These are phyloP conservation scores for Acrocera orbiculus DNA, from an alignment of 2,888 invertebrate species.

Conservation along the genomic window DNA sequence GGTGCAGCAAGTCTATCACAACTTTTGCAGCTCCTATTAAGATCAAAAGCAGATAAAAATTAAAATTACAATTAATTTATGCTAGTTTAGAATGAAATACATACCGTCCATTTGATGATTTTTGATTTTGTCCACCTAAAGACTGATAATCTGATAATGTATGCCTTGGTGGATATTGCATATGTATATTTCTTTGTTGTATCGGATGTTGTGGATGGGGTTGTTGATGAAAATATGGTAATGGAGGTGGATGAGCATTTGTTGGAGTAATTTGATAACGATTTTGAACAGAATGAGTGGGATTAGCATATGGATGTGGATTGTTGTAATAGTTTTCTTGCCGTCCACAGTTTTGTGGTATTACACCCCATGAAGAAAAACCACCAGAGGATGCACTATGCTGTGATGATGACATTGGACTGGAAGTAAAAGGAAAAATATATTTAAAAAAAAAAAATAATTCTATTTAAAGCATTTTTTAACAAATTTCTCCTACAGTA, in stretches of 20 bases:
- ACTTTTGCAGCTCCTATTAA: constrained; percentile 27
- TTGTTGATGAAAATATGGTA: constrained; percentile 25
- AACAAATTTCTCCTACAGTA: too few species aligned
- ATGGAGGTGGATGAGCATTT: constrained; percentile 27
- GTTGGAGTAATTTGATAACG: constrained; percentile 31
- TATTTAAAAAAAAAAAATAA: background rate
- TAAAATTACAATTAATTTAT: background rate
- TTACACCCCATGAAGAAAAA: constrained; percentile 30
- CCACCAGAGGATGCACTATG: constrained; percentile 31
- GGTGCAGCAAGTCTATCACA: constrained; percentile 30
- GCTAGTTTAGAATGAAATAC: constrained; percentile 5
- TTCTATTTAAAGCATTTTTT: too few species aligned
- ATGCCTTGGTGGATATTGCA: constrained; percentile 30
- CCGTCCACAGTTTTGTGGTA: constrained; percentile 19
- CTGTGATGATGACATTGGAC: constrained; percentile 29
- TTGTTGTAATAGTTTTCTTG: constrained; percentile 30
- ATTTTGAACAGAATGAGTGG: constrained; percentile 21
- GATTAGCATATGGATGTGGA: constrained; percentile 21
- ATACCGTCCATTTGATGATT: constrained; percentile 27
- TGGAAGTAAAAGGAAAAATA: constrained; percentile 9
- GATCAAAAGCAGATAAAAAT: background rate
- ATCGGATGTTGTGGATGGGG: constrained; percentile 16
- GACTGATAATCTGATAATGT: constrained; percentile 28
- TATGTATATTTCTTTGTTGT: constrained; percentile 24
- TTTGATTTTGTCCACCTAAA: constrained; percentile 20